These are phyloP conservation scores for Porphyrio hochstetteri DNA, from an alignment of 2,113 vertebrate species.

Conservation along the genomic window DNA sequence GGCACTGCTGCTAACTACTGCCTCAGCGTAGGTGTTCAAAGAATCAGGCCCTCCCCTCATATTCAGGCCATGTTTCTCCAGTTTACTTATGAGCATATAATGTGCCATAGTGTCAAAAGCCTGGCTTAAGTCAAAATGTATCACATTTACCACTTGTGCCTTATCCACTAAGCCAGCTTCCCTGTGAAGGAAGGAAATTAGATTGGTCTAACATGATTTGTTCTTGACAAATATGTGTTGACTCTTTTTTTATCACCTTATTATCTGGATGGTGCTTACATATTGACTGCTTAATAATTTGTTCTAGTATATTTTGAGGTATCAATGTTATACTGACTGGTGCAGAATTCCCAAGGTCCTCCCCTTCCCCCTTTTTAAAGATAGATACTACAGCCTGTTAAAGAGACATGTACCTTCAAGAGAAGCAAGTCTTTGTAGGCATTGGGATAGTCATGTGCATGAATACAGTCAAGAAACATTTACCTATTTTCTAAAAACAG, in stretches of 20 bases:
- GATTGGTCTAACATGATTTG: not conserved
- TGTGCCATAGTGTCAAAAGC: not conserved
- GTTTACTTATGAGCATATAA: not conserved
- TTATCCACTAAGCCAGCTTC: conserved; percentile 11
- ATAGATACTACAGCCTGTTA: not conserved
- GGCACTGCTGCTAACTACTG: not conserved
- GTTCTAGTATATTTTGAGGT: not conserved
- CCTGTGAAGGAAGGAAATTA: conserved; percentile 28
- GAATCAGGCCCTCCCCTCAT: not conserved
- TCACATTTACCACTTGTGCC: not conserved
- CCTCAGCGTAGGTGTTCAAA: not conserved
- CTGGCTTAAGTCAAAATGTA: not conserved
- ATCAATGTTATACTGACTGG: not conserved
- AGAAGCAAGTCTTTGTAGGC: not conserved
- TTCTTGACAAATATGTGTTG: conserved; percentile 9
- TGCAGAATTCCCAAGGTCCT: not conserved
- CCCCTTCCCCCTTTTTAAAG: not conserved
- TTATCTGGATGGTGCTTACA: conserved; percentile 19
- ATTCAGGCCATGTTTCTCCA: not conserved
- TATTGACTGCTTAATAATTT: conserved; percentile 2
- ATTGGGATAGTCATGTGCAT: not conserved
- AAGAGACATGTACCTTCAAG: not conserved
- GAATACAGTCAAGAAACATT: not conserved
- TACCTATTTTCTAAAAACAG: not conserved
- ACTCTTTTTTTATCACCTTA: conserved; percentile 34